Percentiles rank a stretch among this genome's conserved stretches.
Evolutionary conservation across 2,888 invertebrate species (phyloP).

Genomic region (Clistopyga incitator): DNA sequence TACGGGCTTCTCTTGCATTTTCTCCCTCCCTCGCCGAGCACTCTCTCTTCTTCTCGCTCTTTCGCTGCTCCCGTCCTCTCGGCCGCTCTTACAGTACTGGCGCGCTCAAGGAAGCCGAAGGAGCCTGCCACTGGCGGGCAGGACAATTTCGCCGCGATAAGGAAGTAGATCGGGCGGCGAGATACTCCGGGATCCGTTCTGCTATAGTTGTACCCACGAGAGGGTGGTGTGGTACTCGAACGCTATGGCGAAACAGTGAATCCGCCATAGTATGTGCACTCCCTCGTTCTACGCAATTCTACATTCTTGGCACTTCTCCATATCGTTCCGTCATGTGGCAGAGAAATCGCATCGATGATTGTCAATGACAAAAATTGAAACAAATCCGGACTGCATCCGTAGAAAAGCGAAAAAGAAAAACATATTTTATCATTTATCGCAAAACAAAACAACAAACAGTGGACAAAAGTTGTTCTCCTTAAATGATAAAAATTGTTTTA

Average conservation of each 20-base stretch:
- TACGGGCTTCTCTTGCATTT: slow-evolving; percentile 77
- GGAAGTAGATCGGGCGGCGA: slow-evolving; percentile 81
- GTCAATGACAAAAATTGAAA: not conserved
- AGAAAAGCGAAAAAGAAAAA: too few relatives aligned
- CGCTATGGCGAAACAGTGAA: slow-evolving; percentile 31
- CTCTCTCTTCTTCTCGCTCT: slow-evolving; percentile 64
- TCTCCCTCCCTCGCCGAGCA: slow-evolving; percentile 68
- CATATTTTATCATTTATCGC: too few relatives aligned
- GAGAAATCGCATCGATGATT: not conserved
- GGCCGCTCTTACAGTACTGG: slow-evolving; percentile 45
- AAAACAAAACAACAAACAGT: too few relatives aligned
- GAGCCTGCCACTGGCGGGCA: slow-evolving; percentile 78
- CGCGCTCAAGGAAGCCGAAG: slow-evolving; percentile 62
- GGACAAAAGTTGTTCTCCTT: too few relatives aligned
- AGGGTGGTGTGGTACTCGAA: slow-evolving; percentile 18
- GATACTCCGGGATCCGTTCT: slow-evolving; percentile 77
- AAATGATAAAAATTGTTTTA: too few relatives aligned
- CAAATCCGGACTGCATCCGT: too few relatives aligned
- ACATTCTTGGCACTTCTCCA: slow-evolving; percentile 18
- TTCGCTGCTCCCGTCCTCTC: slow-evolving; percentile 60
- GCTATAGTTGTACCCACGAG: slow-evolving; percentile 47
- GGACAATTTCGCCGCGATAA: slow-evolving; percentile 83
- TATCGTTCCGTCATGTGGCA: slow-evolving; percentile 4
- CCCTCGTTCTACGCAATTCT: slow-evolving; percentile 25
- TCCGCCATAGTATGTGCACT: slow-evolving; percentile 6